Percentiles rank a stretch among this genome's conserved stretches.
Conservation (phyloP, 2,888 invertebrate species). For the Syritta pipiens region DNA sequence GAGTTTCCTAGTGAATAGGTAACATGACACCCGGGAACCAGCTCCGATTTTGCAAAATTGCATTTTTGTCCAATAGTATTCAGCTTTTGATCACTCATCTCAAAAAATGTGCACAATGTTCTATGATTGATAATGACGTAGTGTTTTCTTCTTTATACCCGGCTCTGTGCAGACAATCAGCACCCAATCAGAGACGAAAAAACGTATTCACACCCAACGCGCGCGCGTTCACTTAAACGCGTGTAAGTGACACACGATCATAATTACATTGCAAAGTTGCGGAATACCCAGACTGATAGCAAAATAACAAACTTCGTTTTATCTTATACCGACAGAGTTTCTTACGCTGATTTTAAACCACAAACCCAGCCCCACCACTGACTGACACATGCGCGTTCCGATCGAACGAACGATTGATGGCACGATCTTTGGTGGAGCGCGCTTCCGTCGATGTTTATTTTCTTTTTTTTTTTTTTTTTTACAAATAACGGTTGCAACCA, state of each 20-base stretch:
- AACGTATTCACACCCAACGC: slow-evolving; percentile 18
- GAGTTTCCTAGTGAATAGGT: no score
- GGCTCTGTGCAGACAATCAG: no score
- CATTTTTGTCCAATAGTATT: no score
- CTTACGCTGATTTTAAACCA: no score
- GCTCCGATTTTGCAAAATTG: no score
- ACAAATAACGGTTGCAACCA: slow-evolving; percentile 56
- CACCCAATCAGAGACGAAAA: slow-evolving; percentile 14
- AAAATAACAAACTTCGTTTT: slow-evolving; percentile 27
- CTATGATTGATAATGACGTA: no score
- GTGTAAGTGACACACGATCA: slow-evolving; percentile 25
- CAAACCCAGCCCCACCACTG: no score
- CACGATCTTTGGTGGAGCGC: slow-evolving; percentile 25
- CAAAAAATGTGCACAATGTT: no score
- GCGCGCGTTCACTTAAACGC: slow-evolving; percentile 29
- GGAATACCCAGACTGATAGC: slow-evolving; percentile 7
- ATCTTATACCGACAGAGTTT: not conserved
- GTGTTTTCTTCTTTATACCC: no score
- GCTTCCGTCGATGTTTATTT: slow-evolving; percentile 30
- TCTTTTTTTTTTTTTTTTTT: slow-evolving; percentile 41
- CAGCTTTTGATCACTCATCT: no score
- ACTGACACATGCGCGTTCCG: slow-evolving; percentile 4
- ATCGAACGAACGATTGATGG: slow-evolving; percentile 40
- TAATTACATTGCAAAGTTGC: slow-evolving; percentile 11
- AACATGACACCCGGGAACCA: no score